Evolutionary conservation across 2,888 invertebrate species (phyloP).

Genomic region (Branchipolynoe longqiensis): DNA sequence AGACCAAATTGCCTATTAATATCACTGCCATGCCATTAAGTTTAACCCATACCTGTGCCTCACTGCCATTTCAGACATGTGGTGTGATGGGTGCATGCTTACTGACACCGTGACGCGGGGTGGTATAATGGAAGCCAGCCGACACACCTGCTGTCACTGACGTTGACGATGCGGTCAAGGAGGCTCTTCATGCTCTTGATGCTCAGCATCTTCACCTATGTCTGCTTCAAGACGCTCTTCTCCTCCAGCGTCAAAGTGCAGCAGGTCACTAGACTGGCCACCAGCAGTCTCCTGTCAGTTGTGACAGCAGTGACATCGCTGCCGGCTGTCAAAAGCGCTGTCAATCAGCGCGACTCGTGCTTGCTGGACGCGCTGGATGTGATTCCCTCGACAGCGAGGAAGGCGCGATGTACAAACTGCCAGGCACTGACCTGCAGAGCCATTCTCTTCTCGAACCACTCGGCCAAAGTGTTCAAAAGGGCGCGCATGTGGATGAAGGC

Average conservation of each 20-base stretch:
- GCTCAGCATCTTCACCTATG: conserved; percentile 30
- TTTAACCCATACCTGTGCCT: no score
- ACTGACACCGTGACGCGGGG: no score
- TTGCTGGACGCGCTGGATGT: conserved; percentile 8
- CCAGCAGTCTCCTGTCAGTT: not conserved
- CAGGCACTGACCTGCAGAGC: not conserved
- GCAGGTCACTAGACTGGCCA: not conserved
- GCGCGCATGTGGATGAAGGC: conserved; percentile 23
- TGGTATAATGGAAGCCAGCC: no score
- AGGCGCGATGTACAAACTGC: not conserved
- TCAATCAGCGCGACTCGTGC: conserved; percentile 14
- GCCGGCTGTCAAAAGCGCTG: not conserved
- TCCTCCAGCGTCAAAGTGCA: not conserved
- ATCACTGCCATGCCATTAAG: no score
- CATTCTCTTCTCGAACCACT: not conserved
- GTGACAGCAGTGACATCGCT: not conserved
- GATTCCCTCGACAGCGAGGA: conserved; percentile 5
- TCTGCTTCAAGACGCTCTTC: conserved; percentile 24
- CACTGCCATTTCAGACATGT: no score
- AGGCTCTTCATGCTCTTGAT: conserved; percentile 23
- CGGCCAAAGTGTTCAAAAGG: not conserved
- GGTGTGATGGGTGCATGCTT: no score
- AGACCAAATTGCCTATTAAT: no score
- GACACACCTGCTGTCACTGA: no score
- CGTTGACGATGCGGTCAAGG: no score